A percentile compares a stretch with the other conserved stretches of the same genome.
Evolutionary conservation across 2,797 vertebrate genomes (phyloP).

Genomic region (Fringilla coelebs): DNA sequence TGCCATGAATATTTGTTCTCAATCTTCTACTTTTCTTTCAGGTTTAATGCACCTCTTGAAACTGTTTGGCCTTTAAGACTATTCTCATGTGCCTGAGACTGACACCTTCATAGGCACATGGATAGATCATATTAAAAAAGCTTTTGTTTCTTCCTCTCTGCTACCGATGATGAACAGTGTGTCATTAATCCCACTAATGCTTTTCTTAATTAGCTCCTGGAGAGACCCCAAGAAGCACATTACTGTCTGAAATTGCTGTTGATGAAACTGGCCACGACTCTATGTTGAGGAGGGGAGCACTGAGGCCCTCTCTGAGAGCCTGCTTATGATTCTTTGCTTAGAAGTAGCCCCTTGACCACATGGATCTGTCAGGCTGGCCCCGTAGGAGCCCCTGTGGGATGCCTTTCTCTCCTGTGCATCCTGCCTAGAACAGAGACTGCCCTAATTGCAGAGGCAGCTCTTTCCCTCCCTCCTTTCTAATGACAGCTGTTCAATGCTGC

Average conservation of each 20-base stretch:
- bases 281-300: background rate
- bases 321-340: background rate
- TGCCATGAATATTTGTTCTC: background rate
- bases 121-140: background rate
- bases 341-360: background rate
- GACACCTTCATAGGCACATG: background rate
- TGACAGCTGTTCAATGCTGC: background rate
- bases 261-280: background rate
- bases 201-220: background rate
- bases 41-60: background rate
- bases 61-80: background rate
- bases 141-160: accelerated
- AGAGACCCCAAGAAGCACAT: background rate
- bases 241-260: background rate
- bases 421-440: background rate
- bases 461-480: background rate
- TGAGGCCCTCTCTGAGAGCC: background rate
- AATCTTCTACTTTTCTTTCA: background rate
- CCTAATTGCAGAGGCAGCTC: background rate
- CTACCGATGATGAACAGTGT: background rate
- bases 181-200: background rate
- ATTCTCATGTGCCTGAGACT: background rate
- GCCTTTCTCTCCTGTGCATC: background rate
- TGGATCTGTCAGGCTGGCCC: background rate
- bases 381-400: background rate